Evolutionary conservation across 2,113 vertebrate genomes (phyloP).

Genomic region (Xenopus laevis): DNA sequence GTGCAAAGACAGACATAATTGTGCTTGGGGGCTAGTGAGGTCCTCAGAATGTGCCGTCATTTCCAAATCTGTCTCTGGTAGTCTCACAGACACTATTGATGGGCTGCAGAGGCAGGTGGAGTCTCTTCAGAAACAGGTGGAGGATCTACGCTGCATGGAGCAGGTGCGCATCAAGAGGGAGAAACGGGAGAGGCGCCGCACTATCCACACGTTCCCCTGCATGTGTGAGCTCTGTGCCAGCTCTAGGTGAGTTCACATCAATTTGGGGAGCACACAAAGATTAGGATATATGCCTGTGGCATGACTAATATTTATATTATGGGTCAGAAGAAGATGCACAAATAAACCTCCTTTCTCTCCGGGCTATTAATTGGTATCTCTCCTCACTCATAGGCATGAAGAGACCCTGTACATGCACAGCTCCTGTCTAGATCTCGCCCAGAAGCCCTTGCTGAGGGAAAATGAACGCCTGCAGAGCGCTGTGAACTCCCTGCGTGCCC

Average conservation of each 20-base stretch:
- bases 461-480: constrained; percentile 81
- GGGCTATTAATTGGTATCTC: too few relatives aligned
- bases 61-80: constrained; percentile 47
- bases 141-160: constrained; percentile 83
- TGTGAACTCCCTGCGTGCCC: constrained; percentile 75
- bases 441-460: constrained; percentile 78
- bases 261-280: neutral
- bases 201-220: constrained; percentile 92
- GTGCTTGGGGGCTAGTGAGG: too few relatives aligned
- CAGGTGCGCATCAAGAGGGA: constrained; percentile 82
- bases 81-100: constrained; percentile 86
- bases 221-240: constrained; percentile 88
- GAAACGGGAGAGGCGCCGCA: constrained; percentile 84
- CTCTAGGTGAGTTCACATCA: constrained; percentile 66
- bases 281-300: too few relatives aligned
- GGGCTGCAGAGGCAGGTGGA: constrained; percentile 89
- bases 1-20: neutral
- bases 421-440: constrained; percentile 76
- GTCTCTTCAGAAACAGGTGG: constrained; percentile 82
- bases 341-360: too few relatives aligned
- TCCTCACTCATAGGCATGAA: constrained; percentile 69
- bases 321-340: too few relatives aligned
- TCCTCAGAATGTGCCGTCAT: too few relatives aligned
- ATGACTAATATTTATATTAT: too few relatives aligned
- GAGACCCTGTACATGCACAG: constrained; percentile 80